Evolutionary conservation across 2,113 vertebrate genomes (phyloP).

Genomic region (Cinclus mexicanus): DNA sequence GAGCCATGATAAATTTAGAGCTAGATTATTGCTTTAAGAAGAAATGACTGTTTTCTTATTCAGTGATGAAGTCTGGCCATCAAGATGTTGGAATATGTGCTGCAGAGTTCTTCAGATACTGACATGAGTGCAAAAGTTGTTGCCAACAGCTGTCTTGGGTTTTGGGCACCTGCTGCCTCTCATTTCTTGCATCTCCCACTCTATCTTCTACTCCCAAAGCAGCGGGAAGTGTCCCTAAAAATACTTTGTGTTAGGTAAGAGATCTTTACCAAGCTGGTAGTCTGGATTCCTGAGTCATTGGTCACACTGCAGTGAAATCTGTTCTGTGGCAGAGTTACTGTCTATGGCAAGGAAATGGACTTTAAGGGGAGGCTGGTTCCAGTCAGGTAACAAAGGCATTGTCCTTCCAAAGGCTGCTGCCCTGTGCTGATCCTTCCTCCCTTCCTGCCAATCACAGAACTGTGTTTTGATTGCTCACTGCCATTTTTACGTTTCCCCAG

Average conservation of each 20-base stretch:
- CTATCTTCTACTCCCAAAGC: neutral
- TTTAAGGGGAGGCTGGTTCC: neutral
- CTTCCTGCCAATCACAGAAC: fast-evolving
- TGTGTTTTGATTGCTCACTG: neutral
- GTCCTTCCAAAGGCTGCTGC: neutral
- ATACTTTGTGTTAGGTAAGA: neutral
- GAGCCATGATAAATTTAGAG: slow-evolving; percentile 41
- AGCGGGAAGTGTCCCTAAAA: slow-evolving; percentile 1
- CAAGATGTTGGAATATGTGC: slow-evolving; percentile 24
- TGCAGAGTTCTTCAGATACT: slow-evolving; percentile 37
- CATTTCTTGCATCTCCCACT: slow-evolving; percentile 39
- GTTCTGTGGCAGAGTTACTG: neutral
- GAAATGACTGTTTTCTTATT: slow-evolving; percentile 53
- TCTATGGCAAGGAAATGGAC: neutral
- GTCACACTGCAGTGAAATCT: neutral
- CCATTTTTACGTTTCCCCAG: neutral
- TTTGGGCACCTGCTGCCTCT: slow-evolving; percentile 58
- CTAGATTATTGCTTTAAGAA: slow-evolving; percentile 55
- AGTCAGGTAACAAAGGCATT: neutral
- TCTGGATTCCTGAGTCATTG: neutral
- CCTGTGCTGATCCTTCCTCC: neutral
- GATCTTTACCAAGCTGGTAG: neutral
- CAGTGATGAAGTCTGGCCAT: slow-evolving; percentile 62
- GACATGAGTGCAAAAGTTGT: slow-evolving; percentile 28
- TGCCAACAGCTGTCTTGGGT: slow-evolving; percentile 44